Evolutionary conservation across 2,888 invertebrate genomes (phyloP).

Genomic region (Scelioninae gen. 1): DNA sequence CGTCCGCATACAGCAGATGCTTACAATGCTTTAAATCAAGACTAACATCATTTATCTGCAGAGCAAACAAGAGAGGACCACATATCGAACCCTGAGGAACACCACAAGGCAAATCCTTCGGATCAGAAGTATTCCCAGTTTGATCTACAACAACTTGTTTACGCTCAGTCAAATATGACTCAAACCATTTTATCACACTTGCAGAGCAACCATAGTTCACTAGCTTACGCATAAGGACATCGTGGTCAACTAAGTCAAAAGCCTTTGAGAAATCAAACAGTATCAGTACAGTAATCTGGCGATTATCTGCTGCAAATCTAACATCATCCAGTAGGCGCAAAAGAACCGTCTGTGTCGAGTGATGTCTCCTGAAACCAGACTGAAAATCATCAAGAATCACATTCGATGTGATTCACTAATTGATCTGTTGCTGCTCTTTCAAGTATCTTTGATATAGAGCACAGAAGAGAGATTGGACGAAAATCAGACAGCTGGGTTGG

Average conservation of each 20-base stretch:
- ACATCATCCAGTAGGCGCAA: not conserved
- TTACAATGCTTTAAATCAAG: not conserved
- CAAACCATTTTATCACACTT: not conserved
- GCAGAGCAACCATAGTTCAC: not conserved
- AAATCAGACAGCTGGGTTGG: not conserved
- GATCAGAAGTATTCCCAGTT: not conserved
- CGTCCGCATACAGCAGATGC: not conserved
- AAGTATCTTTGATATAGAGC: not conserved
- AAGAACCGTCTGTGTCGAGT: not conserved
- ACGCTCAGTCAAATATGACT: not conserved
- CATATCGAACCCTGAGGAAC: not conserved
- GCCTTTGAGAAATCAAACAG: constrained; percentile 3
- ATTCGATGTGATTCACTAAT: not conserved
- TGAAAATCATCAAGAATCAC: not conserved
- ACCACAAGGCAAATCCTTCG: not conserved
- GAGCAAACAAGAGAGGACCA: not conserved
- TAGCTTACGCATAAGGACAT: not conserved
- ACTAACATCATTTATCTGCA: not conserved
- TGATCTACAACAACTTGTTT: not conserved
- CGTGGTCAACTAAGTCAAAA: constrained; percentile 5
- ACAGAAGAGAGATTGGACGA: not conserved
- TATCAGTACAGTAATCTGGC: not conserved
- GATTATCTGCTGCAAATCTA: not conserved
- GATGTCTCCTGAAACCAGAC: not conserved
- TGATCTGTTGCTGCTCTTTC: not conserved